Evolutionary conservation across 2,113 vertebrate genomes (phyloP).

Genomic region (Sus scrofa): DNA sequence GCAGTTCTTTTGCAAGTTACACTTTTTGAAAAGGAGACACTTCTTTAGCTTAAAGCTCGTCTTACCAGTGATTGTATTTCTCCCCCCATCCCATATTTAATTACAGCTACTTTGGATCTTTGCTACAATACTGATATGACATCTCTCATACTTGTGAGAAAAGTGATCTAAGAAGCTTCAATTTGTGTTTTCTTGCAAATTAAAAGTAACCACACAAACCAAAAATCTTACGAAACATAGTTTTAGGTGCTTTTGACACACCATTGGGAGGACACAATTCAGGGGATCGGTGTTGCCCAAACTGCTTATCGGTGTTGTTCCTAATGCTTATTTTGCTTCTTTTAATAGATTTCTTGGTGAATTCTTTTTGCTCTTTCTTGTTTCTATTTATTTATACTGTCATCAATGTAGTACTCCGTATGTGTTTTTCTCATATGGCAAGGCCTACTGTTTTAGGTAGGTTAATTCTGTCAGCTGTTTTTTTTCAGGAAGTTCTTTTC

Average conservation of each 20-base stretch:
- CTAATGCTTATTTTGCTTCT: background rate
- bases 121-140: background rate
- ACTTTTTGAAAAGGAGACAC: background rate
- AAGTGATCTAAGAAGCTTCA: background rate
- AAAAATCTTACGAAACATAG: background rate
- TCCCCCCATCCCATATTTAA: background rate
- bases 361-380: background rate
- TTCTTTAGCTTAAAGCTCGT: background rate
- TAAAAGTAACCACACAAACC: background rate
- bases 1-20: background rate
- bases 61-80: background rate
- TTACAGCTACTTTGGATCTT: background rate
- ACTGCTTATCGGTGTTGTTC: background rate
- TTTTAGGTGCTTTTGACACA: background rate
- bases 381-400: background rate
- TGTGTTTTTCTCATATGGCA: background rate
- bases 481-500: background rate
- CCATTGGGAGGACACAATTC: accelerated
- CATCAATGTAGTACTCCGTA: background rate
- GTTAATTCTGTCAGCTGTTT: background rate
- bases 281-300: accelerated
- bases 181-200: background rate
- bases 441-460: background rate
- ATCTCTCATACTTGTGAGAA: background rate
- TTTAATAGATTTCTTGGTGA: background rate